These are phyloP conservation scores for Ctenopoma multispine DNA, from an alignment of 2,797 vertebrate genomes.

Conservation along the genomic window DNA sequence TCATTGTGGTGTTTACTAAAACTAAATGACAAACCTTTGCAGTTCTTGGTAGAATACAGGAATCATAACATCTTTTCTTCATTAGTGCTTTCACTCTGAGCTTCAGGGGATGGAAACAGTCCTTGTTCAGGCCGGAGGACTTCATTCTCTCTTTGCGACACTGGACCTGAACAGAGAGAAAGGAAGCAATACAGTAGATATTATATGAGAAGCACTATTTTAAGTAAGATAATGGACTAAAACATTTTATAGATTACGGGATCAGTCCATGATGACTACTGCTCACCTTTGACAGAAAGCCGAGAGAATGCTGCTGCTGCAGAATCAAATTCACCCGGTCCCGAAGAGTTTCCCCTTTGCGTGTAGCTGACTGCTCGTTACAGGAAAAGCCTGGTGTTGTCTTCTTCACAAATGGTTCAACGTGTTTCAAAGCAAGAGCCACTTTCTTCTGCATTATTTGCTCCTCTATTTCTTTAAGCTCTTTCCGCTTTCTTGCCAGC, in stretches of 20 bases:
- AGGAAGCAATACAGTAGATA: not conserved
- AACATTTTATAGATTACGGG: not conserved
- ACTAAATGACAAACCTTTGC: slow-evolving; percentile 47
- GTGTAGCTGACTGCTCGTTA: not conserved
- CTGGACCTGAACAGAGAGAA: slow-evolving; percentile 18
- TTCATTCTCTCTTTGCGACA: not conserved
- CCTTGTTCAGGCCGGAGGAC: not conserved
- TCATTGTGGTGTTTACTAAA: no score
- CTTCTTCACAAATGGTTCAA: not conserved
- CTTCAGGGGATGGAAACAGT: slow-evolving; percentile 59
- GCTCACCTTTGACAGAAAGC: slow-evolving; percentile 55
- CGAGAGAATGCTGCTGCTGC: slow-evolving; percentile 24
- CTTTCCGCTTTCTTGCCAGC: slow-evolving; percentile 57
- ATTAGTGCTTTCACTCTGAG: slow-evolving; percentile 61
- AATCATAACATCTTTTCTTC: slow-evolving; percentile 22
- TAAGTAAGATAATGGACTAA: not conserved
- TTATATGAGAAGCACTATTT: not conserved
- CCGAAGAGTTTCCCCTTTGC: slow-evolving; percentile 37
- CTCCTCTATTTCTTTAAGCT: slow-evolving; percentile 61
- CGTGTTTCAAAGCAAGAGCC: slow-evolving; percentile 43
- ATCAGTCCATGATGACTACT: not conserved
- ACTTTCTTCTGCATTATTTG: slow-evolving; percentile 58
- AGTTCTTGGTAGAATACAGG: not conserved
- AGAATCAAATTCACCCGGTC: slow-evolving; percentile 68
- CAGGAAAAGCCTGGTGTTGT: rapidly evolving